Percentiles rank a stretch among this genome's conserved stretches.
phyloP scores from a whole-genome alignment of 2,888 invertebrate genomes.

The Aphidoletes aphidimyza region DNA sequence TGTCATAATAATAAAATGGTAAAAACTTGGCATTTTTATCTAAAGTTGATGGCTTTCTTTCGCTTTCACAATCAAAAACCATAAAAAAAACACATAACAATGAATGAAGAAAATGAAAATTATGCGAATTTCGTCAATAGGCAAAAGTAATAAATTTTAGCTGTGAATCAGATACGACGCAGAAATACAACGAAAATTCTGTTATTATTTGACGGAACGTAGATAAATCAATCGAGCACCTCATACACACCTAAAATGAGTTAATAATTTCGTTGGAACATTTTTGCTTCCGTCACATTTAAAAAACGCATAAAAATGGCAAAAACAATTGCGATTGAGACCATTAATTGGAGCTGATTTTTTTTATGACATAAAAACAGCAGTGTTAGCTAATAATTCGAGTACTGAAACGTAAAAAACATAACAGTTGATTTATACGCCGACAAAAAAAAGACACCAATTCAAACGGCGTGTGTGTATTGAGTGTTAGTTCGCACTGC shows the following conservation, averaged over 20 bases:
- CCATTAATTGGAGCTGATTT: neutral
- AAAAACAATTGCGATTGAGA: neutral
- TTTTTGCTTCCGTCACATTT: neutral
- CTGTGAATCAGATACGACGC: neutral
- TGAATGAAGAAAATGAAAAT: neutral
- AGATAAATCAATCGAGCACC: too few species aligned
- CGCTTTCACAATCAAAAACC: too few species aligned
- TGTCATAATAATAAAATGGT: neutral
- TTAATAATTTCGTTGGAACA: neutral
- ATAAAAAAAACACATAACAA: neutral
- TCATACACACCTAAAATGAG: too few species aligned
- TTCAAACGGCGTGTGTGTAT: neutral
- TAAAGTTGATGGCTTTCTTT: neutral
- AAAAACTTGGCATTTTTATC: neutral
- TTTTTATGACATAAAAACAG: constrained; percentile 21
- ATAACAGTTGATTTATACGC: neutral
- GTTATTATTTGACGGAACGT: too few species aligned
- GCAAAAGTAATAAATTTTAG: neutral
- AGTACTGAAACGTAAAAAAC: too few species aligned
- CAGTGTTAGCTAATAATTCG: neutral
- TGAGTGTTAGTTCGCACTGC: neutral
- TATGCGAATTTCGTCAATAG: neutral
- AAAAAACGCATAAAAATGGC: neutral
- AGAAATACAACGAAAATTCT: neutral
- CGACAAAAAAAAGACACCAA: neutral